A percentile compares a stretch with the other conserved stretches of the same genome.
These are phyloP conservation scores for Temnothorax nylanderi DNA, from an alignment of 1,140 invertebrate species.

Conservation along the genomic window DNA sequence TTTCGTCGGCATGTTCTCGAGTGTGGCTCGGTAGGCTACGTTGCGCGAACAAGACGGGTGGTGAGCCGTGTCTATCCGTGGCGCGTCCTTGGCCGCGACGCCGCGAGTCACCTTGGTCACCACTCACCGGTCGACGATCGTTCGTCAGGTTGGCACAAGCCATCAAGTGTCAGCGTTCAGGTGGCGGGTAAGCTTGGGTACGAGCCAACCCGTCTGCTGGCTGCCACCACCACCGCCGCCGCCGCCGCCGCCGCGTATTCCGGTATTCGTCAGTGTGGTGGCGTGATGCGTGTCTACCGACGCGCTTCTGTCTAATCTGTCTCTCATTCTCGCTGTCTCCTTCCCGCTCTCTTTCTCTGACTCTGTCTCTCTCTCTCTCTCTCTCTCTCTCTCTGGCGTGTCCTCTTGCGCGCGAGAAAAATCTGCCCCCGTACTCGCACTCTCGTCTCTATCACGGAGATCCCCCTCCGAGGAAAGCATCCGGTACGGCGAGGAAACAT, in stretches of 20 bases:
- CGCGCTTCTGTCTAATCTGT: conserved; percentile 57
- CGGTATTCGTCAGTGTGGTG: not conserved
- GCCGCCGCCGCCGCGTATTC: not conserved
- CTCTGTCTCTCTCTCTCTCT: conserved; percentile 4
- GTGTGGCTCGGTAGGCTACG: not conserved
- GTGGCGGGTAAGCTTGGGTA: not conserved
- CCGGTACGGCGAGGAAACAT: conserved; percentile 72
- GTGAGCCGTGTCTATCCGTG: conserved; percentile 10
- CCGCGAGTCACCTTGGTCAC: not conserved
- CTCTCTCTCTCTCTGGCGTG: not conserved
- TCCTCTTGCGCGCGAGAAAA: conserved; percentile 50
- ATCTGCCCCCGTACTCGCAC: conserved; percentile 51
- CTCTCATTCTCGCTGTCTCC: conserved; percentile 28
- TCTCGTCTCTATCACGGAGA: conserved; percentile 45
- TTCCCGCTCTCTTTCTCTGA: not conserved
- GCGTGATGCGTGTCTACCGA: conserved; percentile 51
- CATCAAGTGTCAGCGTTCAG: conserved; percentile 14
- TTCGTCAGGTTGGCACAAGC: not conserved
- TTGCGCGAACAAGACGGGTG: not conserved
- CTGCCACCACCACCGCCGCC: no score
- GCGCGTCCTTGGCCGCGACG: conserved; percentile 18
- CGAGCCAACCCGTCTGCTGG: not conserved
- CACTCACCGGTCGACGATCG: not conserved
- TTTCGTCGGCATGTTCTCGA: conserved; percentile 33
- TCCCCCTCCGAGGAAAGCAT: conserved; percentile 68